These are phyloP conservation scores for Scolanthus callimorphus DNA, from an alignment of 92 coral and sea anemone species.

Conservation along the genomic window DNA sequence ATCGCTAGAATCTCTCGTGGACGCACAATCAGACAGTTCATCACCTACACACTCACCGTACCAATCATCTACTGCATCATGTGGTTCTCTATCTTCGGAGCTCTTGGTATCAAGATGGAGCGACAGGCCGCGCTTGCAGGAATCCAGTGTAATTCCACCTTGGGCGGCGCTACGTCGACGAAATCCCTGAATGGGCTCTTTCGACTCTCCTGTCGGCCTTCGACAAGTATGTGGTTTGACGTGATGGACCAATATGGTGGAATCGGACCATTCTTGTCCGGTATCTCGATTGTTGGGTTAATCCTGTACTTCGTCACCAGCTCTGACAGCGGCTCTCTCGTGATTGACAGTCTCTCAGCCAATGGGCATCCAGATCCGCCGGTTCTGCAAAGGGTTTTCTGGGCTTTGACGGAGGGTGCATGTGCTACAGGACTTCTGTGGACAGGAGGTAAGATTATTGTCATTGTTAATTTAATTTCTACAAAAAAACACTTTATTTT, in stretches of 20 bases:
- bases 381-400: slow-evolving; percentile 66
- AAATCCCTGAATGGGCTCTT: slow-evolving; percentile 54
- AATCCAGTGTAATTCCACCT: slow-evolving; percentile 39
- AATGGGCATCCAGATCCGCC: slow-evolving; percentile 47
- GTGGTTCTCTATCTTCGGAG: slow-evolving; percentile 83
- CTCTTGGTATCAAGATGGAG: slow-evolving; percentile 80
- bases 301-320: slow-evolving; percentile 87
- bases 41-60: slow-evolving; percentile 61
- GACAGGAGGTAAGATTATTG: too few species aligned
- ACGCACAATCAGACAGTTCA: slow-evolving; percentile 65
- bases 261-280: slow-evolving; percentile 48
- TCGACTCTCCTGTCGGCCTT: slow-evolving; percentile 71
- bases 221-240: slow-evolving; percentile 74
- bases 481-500: too few species aligned
- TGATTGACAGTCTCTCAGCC: slow-evolving; percentile 83
- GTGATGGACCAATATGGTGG: slow-evolving; percentile 69
- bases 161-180: slow-evolving; percentile 51
- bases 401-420: slow-evolving; percentile 94
- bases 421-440: slow-evolving; percentile 77
- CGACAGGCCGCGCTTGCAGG: slow-evolving; percentile 64
- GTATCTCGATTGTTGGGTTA: slow-evolving; percentile 59
- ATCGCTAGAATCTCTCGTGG: slow-evolving; percentile 71
- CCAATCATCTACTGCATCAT: slow-evolving; percentile 60
- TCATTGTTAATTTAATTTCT: too few species aligned
- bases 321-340: slow-evolving; percentile 89